A percentile compares a stretch with the other conserved stretches of the same genome.
These are phyloP conservation scores for Capreolus pygargus DNA, from an alignment of 2,113 vertebrate species.

Conservation along the genomic window DNA sequence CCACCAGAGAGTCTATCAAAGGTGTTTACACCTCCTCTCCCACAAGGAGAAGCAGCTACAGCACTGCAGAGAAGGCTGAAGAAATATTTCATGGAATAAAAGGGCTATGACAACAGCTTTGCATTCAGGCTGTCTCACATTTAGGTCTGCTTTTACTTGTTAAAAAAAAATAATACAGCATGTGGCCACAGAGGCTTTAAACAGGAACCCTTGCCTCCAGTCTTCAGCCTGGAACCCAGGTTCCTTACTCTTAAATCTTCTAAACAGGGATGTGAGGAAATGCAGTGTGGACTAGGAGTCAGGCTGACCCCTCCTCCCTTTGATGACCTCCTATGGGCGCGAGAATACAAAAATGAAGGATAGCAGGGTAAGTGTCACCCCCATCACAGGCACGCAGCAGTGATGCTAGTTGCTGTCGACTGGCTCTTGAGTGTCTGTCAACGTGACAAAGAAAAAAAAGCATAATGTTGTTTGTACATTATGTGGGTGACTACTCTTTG, in stretches of 20 bases:
- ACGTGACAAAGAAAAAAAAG: neutral
- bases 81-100: too few species aligned
- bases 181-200: neutral
- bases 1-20: neutral
- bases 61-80: neutral
- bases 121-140: neutral
- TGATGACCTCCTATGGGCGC: fast-evolving
- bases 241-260: neutral
- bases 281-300: fast-evolving
- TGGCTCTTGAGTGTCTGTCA: neutral
- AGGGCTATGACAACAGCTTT: neutral
- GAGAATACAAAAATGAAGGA: neutral
- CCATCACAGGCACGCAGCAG: neutral
- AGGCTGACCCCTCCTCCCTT: too few species aligned
- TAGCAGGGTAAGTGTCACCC: too few species aligned
- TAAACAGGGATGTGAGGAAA: neutral
- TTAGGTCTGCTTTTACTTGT: neutral
- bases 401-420: neutral
- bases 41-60: neutral
- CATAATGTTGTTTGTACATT: neutral
- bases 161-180: neutral
- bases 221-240: neutral
- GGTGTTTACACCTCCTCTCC: neutral
- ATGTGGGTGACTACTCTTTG: neutral
- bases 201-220: neutral